Evolutionary conservation across 1,140 invertebrate species (phyloP), one percentile per base, ranked within the genome.

Genomic region (Trichonephila clavipes): DNA sequence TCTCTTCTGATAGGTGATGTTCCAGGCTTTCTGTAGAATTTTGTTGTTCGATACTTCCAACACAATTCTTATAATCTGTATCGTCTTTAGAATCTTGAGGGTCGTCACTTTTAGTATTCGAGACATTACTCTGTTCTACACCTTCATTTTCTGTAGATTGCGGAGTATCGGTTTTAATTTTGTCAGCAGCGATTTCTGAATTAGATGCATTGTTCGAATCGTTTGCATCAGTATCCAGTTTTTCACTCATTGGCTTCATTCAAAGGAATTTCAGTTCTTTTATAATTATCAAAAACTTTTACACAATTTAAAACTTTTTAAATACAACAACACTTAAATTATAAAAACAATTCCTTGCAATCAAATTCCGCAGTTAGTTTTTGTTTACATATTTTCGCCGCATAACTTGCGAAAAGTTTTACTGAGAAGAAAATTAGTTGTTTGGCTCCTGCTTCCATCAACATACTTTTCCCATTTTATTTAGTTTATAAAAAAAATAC

Each of bases 241-340:
- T 58, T 61, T 88, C 86, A 88, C 86, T 88, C 86, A 88, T 88
- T 64, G 62, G 86, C 59, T 16, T 88, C 62, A 88, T 88, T 88
- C 24, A 88, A 88, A 66, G 51, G n/a, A 58, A 64, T 88, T 88
- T 77, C 72, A 19, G 28, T 34, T 18, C 28, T 34, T 40, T 34
- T 82, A 7, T 28, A 51, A 34, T 18, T 4, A 14, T 51, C 16
- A 18, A 21, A 82, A 51, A 77, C 7, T 34, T 19, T 14, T 19
- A 77, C 24, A 77, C 51, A 59, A 24, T 58, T 59, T 18, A 18
- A 40, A 77, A 77, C 10, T 51, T 51, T 12, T 51, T 10, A 51
- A 7, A 10, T 10, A 51, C 10, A 51, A 51, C 51, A 51, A 51
- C 51, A 51, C 51, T 10, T 51, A 51, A 10, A 51, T 51, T 51